Base-by-base conservation (phyloP, 1,140 invertebrate genomes). In the Apis dorsata region DNA sequence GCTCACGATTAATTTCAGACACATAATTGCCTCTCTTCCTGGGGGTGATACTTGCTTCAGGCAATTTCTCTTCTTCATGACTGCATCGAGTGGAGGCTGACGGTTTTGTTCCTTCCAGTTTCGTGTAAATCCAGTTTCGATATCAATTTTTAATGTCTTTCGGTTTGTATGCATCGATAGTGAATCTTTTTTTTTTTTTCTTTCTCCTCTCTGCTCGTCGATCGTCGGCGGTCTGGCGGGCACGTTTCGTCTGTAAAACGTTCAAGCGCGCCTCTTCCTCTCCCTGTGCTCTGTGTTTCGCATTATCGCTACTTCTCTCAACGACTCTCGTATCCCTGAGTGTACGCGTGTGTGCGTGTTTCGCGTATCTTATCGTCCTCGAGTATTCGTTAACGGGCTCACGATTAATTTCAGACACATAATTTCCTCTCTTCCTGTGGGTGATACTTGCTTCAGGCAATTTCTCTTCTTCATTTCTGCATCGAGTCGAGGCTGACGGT, bases 201-300 rank as follows among this genome's bases (percentile, higher is more conserved):
- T 73, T 55, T 34, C n/a, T 21, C 53, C 71, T 59, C 79, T 81
- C 76, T 79, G 62, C 69, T 68, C 68, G 83, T 73, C 88, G 84
- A 89, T 87, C 80, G 78, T 83, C 72, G 84, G 76, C 72, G 84
- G 76, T 80, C 74, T 70, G 28, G 62, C 79, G 60, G 65, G 79
- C 83, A 87, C 87, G 84, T 88, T 21, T 63, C 81, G 51, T 79
- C 78, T 73, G 76, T 79, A 86, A 86, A 84, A 82, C 79, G 81
- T 78, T 78, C 82, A 85, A 34, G 34, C 34, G 65, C 69, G 74
- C 60, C 51, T 28, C 68, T 71, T 74, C 66, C 24, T 19, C 28
- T 57, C n/a, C n/a, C n/a, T 34, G 34, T 34, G 34, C 34, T 7
- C 53, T 60, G 21, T 85, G 68, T 86, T 79, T 84, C 73, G 66